These are phyloP conservation scores for Helogale parvula DNA, from an alignment of 2,113 vertebrate species.

Conservation along the genomic window DNA sequence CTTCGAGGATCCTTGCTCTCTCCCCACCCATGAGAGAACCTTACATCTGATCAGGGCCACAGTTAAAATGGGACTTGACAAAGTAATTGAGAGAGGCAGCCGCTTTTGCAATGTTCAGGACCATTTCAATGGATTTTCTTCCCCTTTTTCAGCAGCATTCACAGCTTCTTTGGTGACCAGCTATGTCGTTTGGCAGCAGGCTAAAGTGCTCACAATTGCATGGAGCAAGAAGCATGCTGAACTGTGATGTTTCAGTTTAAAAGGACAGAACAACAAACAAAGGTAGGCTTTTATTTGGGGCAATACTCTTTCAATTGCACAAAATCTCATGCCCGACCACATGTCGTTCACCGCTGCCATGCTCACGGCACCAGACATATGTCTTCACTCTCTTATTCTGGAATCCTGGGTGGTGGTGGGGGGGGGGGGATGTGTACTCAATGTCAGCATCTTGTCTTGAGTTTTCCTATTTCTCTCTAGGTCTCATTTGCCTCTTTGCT, in stretches of 20 bases:
- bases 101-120: conserved; percentile 27
- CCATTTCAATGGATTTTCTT: conserved; percentile 17
- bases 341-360: background rate
- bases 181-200: background rate
- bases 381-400: background rate
- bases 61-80: conserved; percentile 65
- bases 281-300: conserved; percentile 49
- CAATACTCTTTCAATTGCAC: background rate
- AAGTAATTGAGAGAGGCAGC: conserved; percentile 61
- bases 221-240: background rate
- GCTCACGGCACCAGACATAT: too few relatives aligned
- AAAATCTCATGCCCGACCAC: background rate
- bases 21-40: conserved; percentile 68
- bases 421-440: accelerated
- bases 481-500: background rate
- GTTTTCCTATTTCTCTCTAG: background rate
- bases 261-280: conserved; percentile 49
- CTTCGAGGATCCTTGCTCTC: conserved; percentile 16
- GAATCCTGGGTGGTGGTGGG: background rate
- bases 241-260: background rate
- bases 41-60: conserved; percentile 66
- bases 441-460: background rate
- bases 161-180: conserved; percentile 34
- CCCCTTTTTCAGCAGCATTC: conserved; percentile 18
- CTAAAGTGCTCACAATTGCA: background rate